Evolutionary conservation across 1,140 invertebrate genomes (phyloP).

Genomic region (Atta cephalotes): DNA sequence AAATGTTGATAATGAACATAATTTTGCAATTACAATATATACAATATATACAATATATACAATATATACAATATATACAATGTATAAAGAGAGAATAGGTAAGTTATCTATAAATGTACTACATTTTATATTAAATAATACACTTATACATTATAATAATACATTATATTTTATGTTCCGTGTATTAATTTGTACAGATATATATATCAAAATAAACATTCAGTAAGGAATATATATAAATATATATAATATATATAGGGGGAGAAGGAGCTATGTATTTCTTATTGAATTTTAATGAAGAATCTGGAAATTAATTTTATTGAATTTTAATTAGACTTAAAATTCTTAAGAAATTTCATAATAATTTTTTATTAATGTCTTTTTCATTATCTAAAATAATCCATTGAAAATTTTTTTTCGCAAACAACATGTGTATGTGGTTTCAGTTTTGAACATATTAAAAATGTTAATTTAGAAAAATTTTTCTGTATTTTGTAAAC

Average conservation of each 20-base stretch:
- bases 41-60: not conserved
- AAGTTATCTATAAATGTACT: no score
- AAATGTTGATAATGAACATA: constrained; percentile 1
- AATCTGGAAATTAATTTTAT: not conserved
- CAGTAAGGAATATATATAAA: not conserved
- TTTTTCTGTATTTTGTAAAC: not conserved
- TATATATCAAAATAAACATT: not conserved
- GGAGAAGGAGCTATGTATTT: not conserved
- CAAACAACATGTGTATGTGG: not conserved
- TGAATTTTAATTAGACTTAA: not conserved
- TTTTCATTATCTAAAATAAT: not conserved
- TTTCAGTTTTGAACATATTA: not conserved
- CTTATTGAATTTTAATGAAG: not conserved
- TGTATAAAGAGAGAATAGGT: no score
- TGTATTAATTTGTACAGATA: not conserved
- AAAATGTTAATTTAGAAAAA: not conserved
- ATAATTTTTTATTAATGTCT: not conserved
- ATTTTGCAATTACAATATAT: constrained; percentile 1
- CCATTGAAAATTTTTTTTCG: not conserved
- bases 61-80: no score
- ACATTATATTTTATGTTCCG: no score
- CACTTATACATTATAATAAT: no score
- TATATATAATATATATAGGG: no score
- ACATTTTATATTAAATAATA: not conserved
- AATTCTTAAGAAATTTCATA: not conserved